These are phyloP conservation scores for Peromyscus melanophrys DNA, from an alignment of 2,797 vertebrate species.

Conservation along the genomic window DNA sequence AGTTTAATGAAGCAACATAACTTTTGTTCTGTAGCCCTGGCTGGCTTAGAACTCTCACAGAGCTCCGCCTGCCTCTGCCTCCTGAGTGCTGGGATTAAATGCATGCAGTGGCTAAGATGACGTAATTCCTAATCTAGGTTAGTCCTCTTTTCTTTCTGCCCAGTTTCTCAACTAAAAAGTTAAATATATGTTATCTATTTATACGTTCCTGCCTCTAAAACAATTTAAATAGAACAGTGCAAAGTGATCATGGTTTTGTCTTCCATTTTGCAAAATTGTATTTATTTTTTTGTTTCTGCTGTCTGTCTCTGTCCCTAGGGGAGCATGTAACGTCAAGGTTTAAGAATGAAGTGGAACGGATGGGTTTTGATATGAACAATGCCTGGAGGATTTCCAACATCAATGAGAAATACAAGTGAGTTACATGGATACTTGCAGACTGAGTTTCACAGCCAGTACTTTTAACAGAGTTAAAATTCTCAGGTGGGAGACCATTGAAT, in stretches of 20 bases:
- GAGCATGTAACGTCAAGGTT: constrained; percentile 98
- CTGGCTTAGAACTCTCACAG: neutral
- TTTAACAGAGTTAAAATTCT: constrained; percentile 14
- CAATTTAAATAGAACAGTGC: neutral
- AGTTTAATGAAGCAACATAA: neutral
- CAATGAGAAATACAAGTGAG: constrained; percentile 98
- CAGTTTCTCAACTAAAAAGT: neutral
- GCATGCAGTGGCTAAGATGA: neutral
- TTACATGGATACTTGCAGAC: constrained; percentile 57
- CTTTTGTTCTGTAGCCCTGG: neutral
- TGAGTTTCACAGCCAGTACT: constrained; percentile 51
- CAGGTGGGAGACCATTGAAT: constrained; percentile 43
- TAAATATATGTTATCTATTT: constrained; percentile 3
- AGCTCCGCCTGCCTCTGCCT: neutral
- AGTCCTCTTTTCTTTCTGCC: constrained; percentile 29
- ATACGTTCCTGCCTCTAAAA: neutral
- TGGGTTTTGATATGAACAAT: constrained; percentile 99
- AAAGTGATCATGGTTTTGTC: constrained; percentile 62
- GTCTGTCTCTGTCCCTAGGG: constrained; percentile 89
- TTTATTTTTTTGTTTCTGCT: constrained; percentile 73
- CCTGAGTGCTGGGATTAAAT: neutral
- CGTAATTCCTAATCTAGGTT: constrained; percentile 52
- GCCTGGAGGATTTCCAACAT: constrained; percentile 99
- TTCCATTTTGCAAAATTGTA: neutral
- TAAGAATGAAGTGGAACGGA: constrained; percentile 98